Evolutionary conservation across 2,797 vertebrate genomes (phyloP).

Genomic region (Sphaeramia orbicularis): DNA sequence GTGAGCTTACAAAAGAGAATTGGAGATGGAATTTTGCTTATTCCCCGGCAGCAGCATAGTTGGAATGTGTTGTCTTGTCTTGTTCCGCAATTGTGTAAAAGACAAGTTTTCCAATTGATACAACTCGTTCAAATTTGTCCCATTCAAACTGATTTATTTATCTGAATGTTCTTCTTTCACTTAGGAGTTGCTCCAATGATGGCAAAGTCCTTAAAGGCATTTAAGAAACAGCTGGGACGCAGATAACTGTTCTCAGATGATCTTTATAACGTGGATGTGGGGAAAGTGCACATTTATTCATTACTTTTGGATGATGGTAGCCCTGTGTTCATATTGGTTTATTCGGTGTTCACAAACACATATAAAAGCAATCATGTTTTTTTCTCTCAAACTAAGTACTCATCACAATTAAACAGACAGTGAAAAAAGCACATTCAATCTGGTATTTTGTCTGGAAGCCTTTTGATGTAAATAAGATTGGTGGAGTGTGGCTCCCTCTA

Average conservation of each 20-base stretch:
- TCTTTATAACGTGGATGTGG: conserved; percentile 21
- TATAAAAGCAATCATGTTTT: conserved; percentile 17
- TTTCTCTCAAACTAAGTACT: conserved; percentile 34
- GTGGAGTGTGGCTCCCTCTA: conserved; percentile 73
- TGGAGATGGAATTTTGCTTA: neutral
- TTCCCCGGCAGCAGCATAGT: neutral
- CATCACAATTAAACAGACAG: conserved; percentile 66
- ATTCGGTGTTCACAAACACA: conserved; percentile 39
- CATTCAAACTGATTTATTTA: neutral
- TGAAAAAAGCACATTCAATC: conserved; percentile 48
- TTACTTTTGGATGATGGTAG: conserved; percentile 37
- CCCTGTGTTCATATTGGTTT: conserved; percentile 41
- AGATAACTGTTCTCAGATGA: conserved; percentile 68
- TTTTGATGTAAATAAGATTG: neutral
- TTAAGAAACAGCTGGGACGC: conserved; percentile 85
- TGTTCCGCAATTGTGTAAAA: neutral
- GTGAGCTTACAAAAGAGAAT: conserved; percentile 74
- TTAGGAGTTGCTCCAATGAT: conserved; percentile 92
- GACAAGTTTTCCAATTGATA: neutral
- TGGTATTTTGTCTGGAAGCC: conserved; percentile 20
- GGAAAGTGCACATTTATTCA: conserved; percentile 48
- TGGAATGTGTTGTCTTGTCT: neutral
- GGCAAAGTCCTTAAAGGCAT: conserved; percentile 89
- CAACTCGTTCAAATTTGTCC: neutral
- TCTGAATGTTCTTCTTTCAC: conserved; percentile 23